Evolutionary conservation across 30 jellyfish, hydroid and myxozoan genomes (phyloP), one percentile per base, ranked within the genome.

Genomic region (Morbakka virulenta): DNA sequence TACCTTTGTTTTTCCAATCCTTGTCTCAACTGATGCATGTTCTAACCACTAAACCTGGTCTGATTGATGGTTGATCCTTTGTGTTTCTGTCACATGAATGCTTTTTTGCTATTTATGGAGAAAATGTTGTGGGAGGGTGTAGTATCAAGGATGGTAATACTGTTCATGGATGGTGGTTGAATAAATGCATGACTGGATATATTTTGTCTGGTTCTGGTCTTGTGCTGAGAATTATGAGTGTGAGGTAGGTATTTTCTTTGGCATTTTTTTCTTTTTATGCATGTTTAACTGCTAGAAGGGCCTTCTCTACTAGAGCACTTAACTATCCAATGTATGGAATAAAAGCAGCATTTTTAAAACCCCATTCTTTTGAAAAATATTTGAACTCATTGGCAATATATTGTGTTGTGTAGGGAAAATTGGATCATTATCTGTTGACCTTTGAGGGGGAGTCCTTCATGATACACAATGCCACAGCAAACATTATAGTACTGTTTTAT

Each of bases 361-460:
- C 86, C 86, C 86, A 74, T 52, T 52, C 62, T 35, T 57, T 74
- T 28, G 77, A 29, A 61, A 74, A 74, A 13, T 35, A n/a, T 0
- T 75, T 32, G 29, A 74, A 74, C 61, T 52, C 76, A n/a, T 52
- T 52, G 76, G 86, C 77, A 13, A 35, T 49, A 61, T 22, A 74
- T 35, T 74, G 62, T 57, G 63, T 28, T 57, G 33, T 65, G 79
- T 51, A 74, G 79, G 1, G 86, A 52, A 3, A 65, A 51, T 50
- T 63, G 86, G 47, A 74, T 65, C 21, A 74, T 74, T 34, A 74
- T 74, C 35, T 77, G 79, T 62, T 74, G 86, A 28, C 86, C 86
- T 28, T 74, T 74, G 79, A 74, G 86, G 65, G 61, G 77, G 41
- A 69, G 82, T 69, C 82, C 82, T 12, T 69, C 82, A 48, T 50